Evolutionary conservation across 2,888 invertebrate species (phyloP), one percentile per base, ranked within the genome.

Genomic region (Temnothorax unifasciatus): DNA sequence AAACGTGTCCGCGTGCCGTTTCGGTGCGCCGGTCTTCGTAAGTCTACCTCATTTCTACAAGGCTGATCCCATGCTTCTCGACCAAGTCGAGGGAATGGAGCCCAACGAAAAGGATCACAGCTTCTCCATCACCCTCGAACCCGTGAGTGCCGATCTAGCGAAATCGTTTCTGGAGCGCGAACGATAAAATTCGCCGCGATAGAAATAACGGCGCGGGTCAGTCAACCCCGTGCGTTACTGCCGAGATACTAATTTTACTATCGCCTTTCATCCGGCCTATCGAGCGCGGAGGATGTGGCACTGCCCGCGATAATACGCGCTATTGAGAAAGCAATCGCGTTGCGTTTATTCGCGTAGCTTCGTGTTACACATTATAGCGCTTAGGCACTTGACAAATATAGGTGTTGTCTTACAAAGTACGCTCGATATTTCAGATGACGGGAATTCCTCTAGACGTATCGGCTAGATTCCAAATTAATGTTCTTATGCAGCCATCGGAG

Each of bases 1-100:
- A 94, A 97, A 98, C 94, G 96, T 97, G n/a, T 97, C 97, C 0
- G 95, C 97, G 0, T 98, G 98, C 90, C 96, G 97, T 76, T 97
- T 96, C 92, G 98, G 97, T 8, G 97, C 98, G 0, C 98, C 99
- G 0, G 97, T 97, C 0, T 98, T 97, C 93, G 96, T 98, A 88
- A 97, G 98, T 0, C 96, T 97, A 89, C 99, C 99, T 0, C 98
- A 98, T 95, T 98, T 98, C 95, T 96, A 97, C 92, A 96, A 97
- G 90, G 98, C 96, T 0, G 98, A 98, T 95, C 96, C 96, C 0
- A 95, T 95, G 85, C 97, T 97, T 86, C 88, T 95, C 15, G 95
- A 97, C 18, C 95, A 95, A 66, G 96, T 98, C 0, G 95, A 96
- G 0, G 98, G 98, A 0, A 92, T 98, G 93, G 90, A 95, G 1